phyloP scores from a whole-genome alignment of 2,113 vertebrate genomes.

The Girardinichthys multiradiatus region DNA sequence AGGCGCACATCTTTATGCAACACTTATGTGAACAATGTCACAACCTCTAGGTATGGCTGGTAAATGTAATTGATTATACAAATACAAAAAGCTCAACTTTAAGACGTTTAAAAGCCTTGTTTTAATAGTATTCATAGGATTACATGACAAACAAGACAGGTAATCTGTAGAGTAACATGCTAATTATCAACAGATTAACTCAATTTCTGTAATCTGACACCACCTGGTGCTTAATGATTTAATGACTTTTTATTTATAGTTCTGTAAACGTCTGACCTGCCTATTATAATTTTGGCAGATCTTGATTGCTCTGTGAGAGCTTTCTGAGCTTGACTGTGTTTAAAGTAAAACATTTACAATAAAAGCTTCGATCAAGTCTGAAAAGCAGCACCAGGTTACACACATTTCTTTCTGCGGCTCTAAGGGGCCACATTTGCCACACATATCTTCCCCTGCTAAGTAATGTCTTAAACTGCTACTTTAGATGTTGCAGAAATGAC shows the following conservation, averaged over 20 bases:
- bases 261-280: neutral
- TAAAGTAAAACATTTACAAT: too few species aligned
- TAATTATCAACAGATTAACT: neutral
- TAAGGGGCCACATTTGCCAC: too few species aligned
- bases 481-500: too few species aligned
- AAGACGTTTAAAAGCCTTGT: neutral
- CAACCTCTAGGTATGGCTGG: conserved; percentile 8
- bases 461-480: too few species aligned
- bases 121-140: neutral
- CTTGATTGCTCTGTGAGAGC: neutral
- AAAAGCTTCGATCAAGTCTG: too few species aligned
- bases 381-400: too few species aligned
- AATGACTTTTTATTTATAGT: neutral
- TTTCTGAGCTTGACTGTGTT: too few species aligned
- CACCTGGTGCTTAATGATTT: neutral
- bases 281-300: neutral
- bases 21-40: neutral
- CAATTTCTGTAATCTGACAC: neutral
- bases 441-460: too few species aligned
- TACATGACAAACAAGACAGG: neutral
- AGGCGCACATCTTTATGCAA: conserved; percentile 11
- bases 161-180: neutral
- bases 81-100: neutral
- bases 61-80: neutral
- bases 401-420: too few species aligned